Conservation (phyloP, 2,888 invertebrate species). For the Molorchus minor region DNA sequence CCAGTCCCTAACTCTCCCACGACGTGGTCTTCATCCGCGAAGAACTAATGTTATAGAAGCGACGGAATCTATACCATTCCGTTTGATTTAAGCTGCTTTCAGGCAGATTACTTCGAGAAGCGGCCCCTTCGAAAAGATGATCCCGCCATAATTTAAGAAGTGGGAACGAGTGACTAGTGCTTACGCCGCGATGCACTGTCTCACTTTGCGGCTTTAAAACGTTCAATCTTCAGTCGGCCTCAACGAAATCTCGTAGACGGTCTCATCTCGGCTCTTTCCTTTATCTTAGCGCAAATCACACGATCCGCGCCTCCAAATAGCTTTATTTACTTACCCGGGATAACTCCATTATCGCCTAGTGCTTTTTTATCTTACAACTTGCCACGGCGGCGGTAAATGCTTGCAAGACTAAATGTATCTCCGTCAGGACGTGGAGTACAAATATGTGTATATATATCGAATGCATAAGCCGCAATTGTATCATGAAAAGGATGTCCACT, state of each 20-base stretch:
- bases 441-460: too few species aligned
- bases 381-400: slow-evolving; percentile 52
- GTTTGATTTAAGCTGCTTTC: slow-evolving; percentile 56
- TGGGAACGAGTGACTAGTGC: slow-evolving; percentile 42
- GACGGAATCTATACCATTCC: slow-evolving; percentile 46
- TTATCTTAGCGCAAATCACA: slow-evolving; percentile 56
- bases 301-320: slow-evolving; percentile 54
- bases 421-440: too few species aligned
- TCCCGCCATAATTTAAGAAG: slow-evolving; percentile 49
- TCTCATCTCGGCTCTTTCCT: slow-evolving; percentile 41
- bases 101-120: slow-evolving; percentile 52
- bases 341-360: slow-evolving; percentile 54
- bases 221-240: slow-evolving; percentile 52
- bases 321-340: slow-evolving; percentile 59
- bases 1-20: too few species aligned
- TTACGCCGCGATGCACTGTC: slow-evolving; percentile 36
- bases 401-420: slow-evolving; percentile 32
- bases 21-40: slow-evolving; percentile 44
- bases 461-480: too few species aligned
- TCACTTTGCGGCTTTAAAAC: slow-evolving; percentile 52
- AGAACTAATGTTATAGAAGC: slow-evolving; percentile 44
- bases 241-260: slow-evolving; percentile 39
- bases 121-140: slow-evolving; percentile 47
- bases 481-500: too few species aligned
- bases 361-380: slow-evolving; percentile 49